Evolutionary conservation across 2,888 invertebrate species (phyloP), one percentile per base, ranked within the genome.

Genomic region (Chironomus riparius): DNA sequence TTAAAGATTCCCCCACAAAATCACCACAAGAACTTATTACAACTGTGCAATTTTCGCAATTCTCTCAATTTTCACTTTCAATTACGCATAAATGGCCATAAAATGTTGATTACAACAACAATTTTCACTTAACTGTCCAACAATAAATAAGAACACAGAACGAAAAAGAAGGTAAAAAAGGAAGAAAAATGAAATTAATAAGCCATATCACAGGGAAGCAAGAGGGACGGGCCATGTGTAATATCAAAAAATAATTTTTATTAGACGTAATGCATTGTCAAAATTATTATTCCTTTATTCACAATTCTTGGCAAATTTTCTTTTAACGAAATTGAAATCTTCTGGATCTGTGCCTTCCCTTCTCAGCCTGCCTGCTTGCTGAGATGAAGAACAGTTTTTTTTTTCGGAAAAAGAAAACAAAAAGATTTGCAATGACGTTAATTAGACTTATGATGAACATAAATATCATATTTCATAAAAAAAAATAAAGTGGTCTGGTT

Each of bases 401-500:
- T 38, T 38, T 38, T 10, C 10, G 18, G 18, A 68, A 47, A n/a
- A n/a, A 4, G 38, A 68, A 28, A 68, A 38, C 15, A 68, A 68
- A 62, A 47, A 48, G 74, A 68, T 24, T 24, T 68, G 65, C 65
- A 28, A 56, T 74, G 74, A 74, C 74, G 74, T 68, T 74, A 74
- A 74, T 74, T 74, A 74, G 74, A 74, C 68, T 47, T 47, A 74
- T 74, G 68, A 72, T 62, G 72, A 72, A 62, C 61, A 62, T 56
- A 68, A 74, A 68, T 74, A 74, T 74, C 68, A 48, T 47, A 24
- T 74, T 74, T 68, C 74, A 56, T 4, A 15, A 24, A n/a, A 65
- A 65, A 10, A 18, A 22, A 68, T 68, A 38, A 68, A 68, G 68
- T 68, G 68, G 38, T 68, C 68, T 68, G 68, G 28, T 68, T 73